phyloP scores from a whole-genome alignment of 2,797 vertebrate species.

The Astyanax mexicanus region DNA sequence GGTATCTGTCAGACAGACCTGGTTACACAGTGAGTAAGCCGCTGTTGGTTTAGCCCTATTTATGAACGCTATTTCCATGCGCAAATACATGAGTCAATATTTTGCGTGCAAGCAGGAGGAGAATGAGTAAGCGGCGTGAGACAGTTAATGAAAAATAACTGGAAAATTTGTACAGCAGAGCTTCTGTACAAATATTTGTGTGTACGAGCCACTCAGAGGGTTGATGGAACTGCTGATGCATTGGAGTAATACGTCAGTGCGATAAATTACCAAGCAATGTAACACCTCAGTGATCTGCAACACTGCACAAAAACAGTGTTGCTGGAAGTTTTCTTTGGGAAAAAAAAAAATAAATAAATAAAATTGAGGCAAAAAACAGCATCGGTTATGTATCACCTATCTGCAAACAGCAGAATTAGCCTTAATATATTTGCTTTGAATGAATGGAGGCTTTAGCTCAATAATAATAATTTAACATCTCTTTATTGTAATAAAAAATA shows the following conservation, averaged over 20 bases:
- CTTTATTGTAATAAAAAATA: no score
- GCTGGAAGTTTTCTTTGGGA: not conserved
- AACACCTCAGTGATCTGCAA: slow-evolving; percentile 16
- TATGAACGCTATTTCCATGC: slow-evolving; percentile 10
- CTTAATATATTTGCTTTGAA: not conserved
- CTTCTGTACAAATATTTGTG: slow-evolving; percentile 18
- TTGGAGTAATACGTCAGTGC: not conserved
- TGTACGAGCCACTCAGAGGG: not conserved
- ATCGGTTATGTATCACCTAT: not conserved
- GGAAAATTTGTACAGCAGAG: slow-evolving; percentile 16
- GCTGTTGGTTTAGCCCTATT: slow-evolving; percentile 1
- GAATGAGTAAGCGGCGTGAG: slow-evolving; percentile 4
- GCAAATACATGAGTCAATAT: not conserved
- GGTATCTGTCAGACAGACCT: not conserved
- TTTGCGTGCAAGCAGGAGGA: slow-evolving; percentile 24
- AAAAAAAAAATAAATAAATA: not conserved
- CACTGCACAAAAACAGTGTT: not conserved
- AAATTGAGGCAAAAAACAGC: not conserved
- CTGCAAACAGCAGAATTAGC: slow-evolving; percentile 7
- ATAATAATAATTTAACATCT: slow-evolving; percentile 3
- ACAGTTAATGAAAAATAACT: slow-evolving; percentile 14
- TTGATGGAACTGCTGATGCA: slow-evolving; percentile 31
- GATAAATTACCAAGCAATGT: slow-evolving; percentile 7
- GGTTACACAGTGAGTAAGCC: not conserved
- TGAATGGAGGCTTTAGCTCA: not conserved